Evolutionary conservation across 2,797 vertebrate genomes (phyloP).

Genomic region (Xenops minutus): DNA sequence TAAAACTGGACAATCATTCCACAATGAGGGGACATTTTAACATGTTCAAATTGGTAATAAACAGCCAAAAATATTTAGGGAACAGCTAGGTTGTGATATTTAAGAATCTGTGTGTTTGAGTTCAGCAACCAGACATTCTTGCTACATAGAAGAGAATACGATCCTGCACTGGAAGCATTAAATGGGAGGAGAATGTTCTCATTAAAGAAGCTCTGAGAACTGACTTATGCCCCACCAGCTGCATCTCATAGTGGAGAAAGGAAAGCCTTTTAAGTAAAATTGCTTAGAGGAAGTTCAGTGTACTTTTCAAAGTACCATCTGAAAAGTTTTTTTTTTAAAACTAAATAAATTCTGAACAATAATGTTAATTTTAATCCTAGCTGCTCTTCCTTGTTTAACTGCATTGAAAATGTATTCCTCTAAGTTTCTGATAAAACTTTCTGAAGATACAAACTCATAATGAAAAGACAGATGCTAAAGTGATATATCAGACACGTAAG

Average conservation of each 20-base stretch:
- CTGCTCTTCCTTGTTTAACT: not conserved
- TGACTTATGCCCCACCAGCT: constrained; percentile 53
- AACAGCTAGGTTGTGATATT: not conserved
- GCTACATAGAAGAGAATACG: not conserved
- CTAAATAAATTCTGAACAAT: constrained; percentile 39
- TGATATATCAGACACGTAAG: not conserved
- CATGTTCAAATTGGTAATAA: constrained; percentile 36
- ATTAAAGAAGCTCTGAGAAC: constrained; percentile 42
- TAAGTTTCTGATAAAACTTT: not conserved
- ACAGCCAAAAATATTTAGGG: constrained; percentile 23
- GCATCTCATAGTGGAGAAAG: not conserved
- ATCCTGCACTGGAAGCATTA: constrained; percentile 23
- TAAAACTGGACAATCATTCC: not conserved
- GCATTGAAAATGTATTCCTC: not conserved
- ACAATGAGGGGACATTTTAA: not conserved
- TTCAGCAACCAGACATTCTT: not conserved
- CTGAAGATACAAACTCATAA: not conserved
- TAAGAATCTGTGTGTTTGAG: not conserved
- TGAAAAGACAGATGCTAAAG: not conserved
- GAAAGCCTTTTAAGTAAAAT: constrained; percentile 60
- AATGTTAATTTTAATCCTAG: not conserved
- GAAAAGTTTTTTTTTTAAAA: constrained; percentile 52
- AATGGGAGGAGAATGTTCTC: constrained; percentile 47
- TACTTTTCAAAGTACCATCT: constrained; percentile 24
- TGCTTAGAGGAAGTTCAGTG: constrained; percentile 17